A percentile compares a stretch with the other conserved stretches of the same genome.
Evolutionary conservation across 2,113 vertebrate genomes (phyloP).

Genomic region (Protobothrops mucrosquamatus): DNA sequence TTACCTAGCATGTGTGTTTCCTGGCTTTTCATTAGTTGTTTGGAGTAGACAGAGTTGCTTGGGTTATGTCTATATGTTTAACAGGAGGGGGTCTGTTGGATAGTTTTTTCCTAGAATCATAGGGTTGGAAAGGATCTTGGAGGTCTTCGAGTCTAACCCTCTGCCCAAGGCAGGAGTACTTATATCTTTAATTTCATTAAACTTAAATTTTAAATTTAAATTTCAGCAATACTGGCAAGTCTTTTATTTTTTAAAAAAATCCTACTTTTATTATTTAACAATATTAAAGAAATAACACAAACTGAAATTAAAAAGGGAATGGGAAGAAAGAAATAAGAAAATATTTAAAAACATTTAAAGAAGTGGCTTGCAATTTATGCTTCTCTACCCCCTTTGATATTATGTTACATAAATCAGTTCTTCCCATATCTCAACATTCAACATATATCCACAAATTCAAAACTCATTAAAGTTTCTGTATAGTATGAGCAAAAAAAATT

Average conservation of each 20-base stretch:
- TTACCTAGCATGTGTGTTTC: background rate
- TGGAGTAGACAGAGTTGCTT: background rate
- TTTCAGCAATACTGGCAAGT: background rate
- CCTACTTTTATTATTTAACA: background rate
- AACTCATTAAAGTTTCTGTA: background rate
- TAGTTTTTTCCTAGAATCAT: too few relatives aligned
- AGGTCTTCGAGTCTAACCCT: too few relatives aligned
- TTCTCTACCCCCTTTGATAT: background rate
- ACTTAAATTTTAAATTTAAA: too few relatives aligned
- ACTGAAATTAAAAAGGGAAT: background rate
- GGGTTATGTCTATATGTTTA: background rate
- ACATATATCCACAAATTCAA: background rate
- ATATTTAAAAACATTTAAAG: background rate
- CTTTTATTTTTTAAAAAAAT: background rate
- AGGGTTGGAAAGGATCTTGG: too few relatives aligned
- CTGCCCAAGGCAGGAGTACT: too few relatives aligned
- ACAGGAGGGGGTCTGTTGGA: background rate
- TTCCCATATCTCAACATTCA: background rate
- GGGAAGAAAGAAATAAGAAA: background rate
- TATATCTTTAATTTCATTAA: too few relatives aligned
- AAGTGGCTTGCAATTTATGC: background rate
- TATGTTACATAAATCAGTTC: background rate
- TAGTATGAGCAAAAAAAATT: background rate
- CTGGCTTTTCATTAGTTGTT: background rate
- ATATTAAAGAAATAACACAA: background rate